phyloP scores from a whole-genome alignment of 2,113 vertebrate genomes.

The Gadus macrocephalus region DNA sequence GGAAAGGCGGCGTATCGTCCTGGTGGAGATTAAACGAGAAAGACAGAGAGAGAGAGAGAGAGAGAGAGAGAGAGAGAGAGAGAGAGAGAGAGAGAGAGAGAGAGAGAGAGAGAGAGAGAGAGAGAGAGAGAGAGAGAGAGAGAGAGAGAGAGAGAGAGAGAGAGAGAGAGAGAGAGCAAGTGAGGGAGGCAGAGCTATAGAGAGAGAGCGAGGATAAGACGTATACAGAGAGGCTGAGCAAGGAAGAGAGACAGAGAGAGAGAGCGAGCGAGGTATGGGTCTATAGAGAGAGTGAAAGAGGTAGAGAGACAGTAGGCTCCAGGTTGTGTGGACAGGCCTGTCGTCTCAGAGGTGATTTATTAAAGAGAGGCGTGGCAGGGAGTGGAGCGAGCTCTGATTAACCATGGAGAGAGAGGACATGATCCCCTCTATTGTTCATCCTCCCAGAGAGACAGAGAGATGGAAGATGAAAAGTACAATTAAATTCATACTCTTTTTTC shows the following conservation, averaged over 20 bases:
- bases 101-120: too few relatives aligned
- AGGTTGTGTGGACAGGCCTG: constrained; percentile 25
- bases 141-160: constrained; percentile 11
- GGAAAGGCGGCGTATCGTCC: neutral
- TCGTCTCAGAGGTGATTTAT: constrained; percentile 72
- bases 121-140: too few relatives aligned
- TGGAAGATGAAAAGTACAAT: neutral
- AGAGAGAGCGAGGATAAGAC: constrained; percentile 19
- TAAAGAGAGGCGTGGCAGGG: constrained; percentile 58
- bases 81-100: neutral
- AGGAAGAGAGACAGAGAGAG: constrained; percentile 41
- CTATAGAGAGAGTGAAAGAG: neutral
- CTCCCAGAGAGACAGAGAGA: constrained; percentile 32
- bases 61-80: constrained; percentile 34
- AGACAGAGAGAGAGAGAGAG: constrained; percentile 37
- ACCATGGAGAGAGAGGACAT: constrained; percentile 70
- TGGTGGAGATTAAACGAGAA: neutral
- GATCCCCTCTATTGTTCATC: constrained; percentile 75
- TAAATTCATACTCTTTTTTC: too few relatives aligned
- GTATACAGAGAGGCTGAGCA: too few relatives aligned
- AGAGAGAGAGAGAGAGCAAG: neutral
- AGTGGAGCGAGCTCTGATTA: constrained; percentile 71
- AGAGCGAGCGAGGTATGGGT: too few relatives aligned
- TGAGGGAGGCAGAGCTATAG: too few relatives aligned
- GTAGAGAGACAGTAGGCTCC: neutral